Evolutionary conservation across 2,113 vertebrate genomes (phyloP).

Genomic region (Halichoeres trimaculatus): DNA sequence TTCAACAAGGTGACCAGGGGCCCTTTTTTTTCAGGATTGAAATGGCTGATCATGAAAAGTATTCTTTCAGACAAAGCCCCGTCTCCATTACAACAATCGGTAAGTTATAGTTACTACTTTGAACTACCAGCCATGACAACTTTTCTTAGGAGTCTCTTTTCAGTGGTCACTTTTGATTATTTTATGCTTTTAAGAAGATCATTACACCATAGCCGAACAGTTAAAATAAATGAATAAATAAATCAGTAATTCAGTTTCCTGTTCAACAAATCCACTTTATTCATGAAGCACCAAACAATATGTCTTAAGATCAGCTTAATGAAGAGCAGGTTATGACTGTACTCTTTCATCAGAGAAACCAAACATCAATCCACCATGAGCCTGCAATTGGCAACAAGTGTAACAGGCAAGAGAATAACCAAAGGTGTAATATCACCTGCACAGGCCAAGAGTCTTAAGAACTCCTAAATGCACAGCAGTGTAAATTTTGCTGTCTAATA

Average conservation of each 20-base stretch:
- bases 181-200: no score
- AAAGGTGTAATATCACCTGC: not conserved
- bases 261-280: no score
- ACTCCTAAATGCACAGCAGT: no score
- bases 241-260: no score
- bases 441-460: not conserved
- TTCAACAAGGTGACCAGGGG: constrained; percentile 56
- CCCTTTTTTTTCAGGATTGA: constrained; percentile 77
- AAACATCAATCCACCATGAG: not conserved
- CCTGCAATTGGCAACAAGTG: not conserved
- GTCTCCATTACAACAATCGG: constrained; percentile 63
- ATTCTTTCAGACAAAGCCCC: not conserved
- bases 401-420: not conserved
- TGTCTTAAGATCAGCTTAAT: not conserved
- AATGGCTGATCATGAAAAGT: constrained; percentile 41
- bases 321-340: not conserved
- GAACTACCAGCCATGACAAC: not conserved
- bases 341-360: not conserved
- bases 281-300: not conserved
- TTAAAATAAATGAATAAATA: no score
- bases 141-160: not conserved
- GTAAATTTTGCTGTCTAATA: no score
- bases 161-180: not conserved
- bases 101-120: constrained; percentile 53
- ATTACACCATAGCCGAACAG: no score